These are phyloP conservation scores for Melanotaenia maccullochi DNA, from an alignment of 2,797 vertebrate species.

Conservation along the genomic window DNA sequence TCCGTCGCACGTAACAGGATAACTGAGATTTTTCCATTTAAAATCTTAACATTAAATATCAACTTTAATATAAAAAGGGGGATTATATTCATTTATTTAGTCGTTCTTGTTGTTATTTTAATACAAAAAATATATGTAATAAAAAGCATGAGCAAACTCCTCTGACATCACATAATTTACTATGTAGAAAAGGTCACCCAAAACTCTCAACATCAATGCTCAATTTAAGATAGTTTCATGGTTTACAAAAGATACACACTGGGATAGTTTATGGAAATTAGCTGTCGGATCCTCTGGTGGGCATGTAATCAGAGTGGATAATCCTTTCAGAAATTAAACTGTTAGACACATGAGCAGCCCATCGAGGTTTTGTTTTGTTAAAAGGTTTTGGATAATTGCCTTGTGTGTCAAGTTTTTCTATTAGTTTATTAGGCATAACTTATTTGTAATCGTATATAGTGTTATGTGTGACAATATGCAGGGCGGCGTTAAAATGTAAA, in stretches of 20 bases:
- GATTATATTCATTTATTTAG: not conserved
- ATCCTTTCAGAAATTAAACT: not conserved
- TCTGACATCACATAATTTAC: not conserved
- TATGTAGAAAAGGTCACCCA: constrained; percentile 8
- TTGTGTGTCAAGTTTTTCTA: not conserved
- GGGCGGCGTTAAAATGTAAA: not conserved
- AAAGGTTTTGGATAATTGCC: not conserved
- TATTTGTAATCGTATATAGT: not conserved
- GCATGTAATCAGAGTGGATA: not conserved
- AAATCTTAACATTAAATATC: not conserved
- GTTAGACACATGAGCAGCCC: not conserved
- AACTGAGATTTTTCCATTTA: not conserved
- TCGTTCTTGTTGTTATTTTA: not conserved
- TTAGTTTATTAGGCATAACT: not conserved
- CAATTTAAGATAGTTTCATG: not conserved
- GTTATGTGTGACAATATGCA: not conserved
- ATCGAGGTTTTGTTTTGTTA: not conserved
- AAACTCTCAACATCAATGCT: not conserved
- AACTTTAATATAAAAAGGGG: not conserved
- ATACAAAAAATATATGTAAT: not conserved
- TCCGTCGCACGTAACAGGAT: not conserved
- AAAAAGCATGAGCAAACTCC: not conserved
- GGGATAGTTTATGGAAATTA: not conserved
- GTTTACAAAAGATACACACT: not conserved
- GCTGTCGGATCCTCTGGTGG: not conserved